Evolutionary conservation across 2,797 vertebrate species (phyloP).

Genomic region (Scolopax bukidnonensis): DNA sequence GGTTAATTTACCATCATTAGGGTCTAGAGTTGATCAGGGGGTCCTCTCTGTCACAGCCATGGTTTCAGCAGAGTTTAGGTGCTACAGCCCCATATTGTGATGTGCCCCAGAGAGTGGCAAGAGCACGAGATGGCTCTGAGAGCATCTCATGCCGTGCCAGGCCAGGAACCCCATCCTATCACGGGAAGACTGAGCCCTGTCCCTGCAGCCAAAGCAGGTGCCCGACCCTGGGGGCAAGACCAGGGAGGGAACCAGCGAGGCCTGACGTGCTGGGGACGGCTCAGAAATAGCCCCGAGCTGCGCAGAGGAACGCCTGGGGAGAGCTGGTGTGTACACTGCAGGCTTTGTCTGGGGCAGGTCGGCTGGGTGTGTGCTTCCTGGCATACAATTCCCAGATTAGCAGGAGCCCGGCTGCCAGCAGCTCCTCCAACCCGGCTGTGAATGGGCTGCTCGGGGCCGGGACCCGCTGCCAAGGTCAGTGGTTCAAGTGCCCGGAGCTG

Average conservation of each 20-base stretch:
- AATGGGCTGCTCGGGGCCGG: not conserved
- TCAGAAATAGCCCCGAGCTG: not conserved
- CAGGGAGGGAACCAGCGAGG: not conserved
- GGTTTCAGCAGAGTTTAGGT: not conserved
- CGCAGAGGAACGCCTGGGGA: not conserved
- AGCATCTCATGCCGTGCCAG: not conserved
- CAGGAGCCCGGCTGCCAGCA: constrained; percentile 2
- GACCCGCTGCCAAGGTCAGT: not conserved
- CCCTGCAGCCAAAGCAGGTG: not conserved
- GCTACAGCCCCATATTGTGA: not conserved
- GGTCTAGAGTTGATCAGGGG: not conserved
- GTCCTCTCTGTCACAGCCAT: not conserved
- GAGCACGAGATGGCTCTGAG: not conserved
- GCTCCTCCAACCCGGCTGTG: not conserved
- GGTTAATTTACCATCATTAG: not conserved
- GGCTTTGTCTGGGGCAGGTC: constrained; percentile 69
- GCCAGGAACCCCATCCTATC: not conserved
- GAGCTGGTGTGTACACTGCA: constrained; percentile 6
- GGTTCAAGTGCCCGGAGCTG: not conserved
- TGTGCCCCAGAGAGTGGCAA: not conserved
- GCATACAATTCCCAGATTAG: constrained; percentile 80
- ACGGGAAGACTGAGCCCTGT: fast-evolving
- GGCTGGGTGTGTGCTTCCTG: constrained; percentile 78
- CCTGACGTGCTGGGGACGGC: fast-evolving
- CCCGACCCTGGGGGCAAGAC: not conserved